phyloP scores from a whole-genome alignment of 92 coral and sea anemone species.

The Zoanthus sansibaricus region DNA sequence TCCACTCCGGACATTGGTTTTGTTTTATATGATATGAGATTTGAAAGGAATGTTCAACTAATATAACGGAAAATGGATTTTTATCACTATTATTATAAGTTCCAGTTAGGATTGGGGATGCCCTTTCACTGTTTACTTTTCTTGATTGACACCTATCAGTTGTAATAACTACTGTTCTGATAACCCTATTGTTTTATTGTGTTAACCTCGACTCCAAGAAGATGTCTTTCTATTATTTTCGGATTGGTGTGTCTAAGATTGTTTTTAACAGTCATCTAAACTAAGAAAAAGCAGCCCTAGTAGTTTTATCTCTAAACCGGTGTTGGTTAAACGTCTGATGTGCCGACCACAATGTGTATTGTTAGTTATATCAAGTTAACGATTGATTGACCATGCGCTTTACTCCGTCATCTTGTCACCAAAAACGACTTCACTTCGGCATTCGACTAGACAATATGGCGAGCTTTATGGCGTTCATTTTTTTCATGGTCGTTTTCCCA shows the following conservation, averaged over 20 bases:
- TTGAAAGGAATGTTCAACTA: too few species aligned
- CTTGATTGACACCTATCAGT: slow-evolving; percentile 31
- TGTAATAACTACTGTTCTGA: not conserved
- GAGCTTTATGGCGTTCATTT: not conserved
- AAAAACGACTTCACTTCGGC: slow-evolving; percentile 21
- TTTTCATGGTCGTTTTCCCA: not conserved
- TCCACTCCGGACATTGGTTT: too few species aligned
- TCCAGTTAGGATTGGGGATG: too few species aligned
- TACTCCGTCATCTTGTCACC: not conserved
- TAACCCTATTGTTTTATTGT: not conserved
- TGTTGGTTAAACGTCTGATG: not conserved
- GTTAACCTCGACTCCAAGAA: slow-evolving; percentile 8
- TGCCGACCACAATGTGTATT: not conserved
- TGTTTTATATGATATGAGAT: too few species aligned
- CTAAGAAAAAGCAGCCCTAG: not conserved
- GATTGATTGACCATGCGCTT: not conserved
- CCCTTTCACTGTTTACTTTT: not conserved
- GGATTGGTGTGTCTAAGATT: not conserved
- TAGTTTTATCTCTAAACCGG: not conserved
- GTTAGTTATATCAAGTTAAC: not conserved
- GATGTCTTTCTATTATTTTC: not conserved
- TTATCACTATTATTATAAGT: too few species aligned
- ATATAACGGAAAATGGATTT: too few species aligned
- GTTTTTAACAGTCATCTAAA: not conserved
- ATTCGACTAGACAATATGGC: slow-evolving; percentile 28